Conservation (phyloP, 2,113 vertebrate species). For the Engraulis encrasicolus region DNA sequence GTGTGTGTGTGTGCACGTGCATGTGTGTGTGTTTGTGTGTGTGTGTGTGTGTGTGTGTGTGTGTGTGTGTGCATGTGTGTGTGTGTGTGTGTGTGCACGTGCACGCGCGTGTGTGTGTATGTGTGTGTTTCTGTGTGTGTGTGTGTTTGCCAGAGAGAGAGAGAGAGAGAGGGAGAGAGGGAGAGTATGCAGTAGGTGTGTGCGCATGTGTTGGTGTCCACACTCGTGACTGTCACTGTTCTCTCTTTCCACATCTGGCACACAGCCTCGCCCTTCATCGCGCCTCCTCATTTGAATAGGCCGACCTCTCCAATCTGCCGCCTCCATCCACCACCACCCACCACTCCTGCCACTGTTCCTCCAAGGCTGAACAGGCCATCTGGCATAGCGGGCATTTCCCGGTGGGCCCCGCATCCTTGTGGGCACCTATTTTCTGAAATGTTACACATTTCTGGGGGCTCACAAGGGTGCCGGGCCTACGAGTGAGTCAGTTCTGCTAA, state of each 20-base stretch:
- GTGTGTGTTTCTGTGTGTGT: not conserved
- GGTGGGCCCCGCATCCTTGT: no score
- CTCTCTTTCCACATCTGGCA: slow-evolving; percentile 16
- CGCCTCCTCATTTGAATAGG: slow-evolving; percentile 13
- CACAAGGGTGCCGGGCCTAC: no score
- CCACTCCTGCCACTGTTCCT: not conserved
- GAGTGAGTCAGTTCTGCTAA: no score
- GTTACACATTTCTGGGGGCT: no score
- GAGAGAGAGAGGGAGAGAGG: not conserved
- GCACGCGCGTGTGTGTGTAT: not conserved
- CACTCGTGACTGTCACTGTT: not conserved
- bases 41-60: not conserved
- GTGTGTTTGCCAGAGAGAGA: not conserved
- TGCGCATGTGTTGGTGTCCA: not conserved
- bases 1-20: not conserved
- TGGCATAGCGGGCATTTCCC: no score
- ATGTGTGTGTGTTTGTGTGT: not conserved
- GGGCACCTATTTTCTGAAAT: no score
- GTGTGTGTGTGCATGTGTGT: not conserved
- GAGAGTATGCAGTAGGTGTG: not conserved
- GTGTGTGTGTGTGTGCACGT: not conserved
- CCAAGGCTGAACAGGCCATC: no score
- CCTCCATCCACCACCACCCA: no score
- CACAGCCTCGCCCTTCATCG: not conserved
- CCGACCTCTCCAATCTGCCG: slow-evolving; percentile 4